Conservation (phyloP, 2,797 vertebrate genomes). For the Alauda arvensis region DNA sequence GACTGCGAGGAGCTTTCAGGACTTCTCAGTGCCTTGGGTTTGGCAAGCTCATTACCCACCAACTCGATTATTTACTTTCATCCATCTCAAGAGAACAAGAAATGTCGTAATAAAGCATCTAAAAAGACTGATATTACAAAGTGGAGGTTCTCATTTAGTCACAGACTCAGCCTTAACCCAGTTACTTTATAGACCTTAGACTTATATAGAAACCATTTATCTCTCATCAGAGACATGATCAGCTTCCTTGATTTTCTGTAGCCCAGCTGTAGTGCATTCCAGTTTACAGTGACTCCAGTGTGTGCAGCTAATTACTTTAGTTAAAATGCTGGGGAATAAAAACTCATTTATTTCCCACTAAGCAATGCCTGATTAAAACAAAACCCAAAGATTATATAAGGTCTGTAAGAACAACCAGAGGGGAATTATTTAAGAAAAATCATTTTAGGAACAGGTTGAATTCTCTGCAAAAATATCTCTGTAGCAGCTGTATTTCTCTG, state of each 20-base stretch:
- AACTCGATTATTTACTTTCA: slow-evolving; percentile 43
- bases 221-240: slow-evolving; percentile 31
- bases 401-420: background rate
- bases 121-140: slow-evolving; percentile 30
- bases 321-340: slow-evolving; percentile 24
- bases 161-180: slow-evolving; percentile 23
- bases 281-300: slow-evolving; percentile 9
- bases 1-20: slow-evolving; percentile 5
- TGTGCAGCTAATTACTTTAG: background rate
- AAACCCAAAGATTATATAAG: background rate
- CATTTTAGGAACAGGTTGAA: background rate
- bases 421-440: background rate
- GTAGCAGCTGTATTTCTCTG: background rate
- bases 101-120: slow-evolving; percentile 24
- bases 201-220: slow-evolving; percentile 23
- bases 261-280: slow-evolving; percentile 21
- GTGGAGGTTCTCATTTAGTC: slow-evolving; percentile 19
- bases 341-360: background rate
- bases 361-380: slow-evolving; percentile 6
- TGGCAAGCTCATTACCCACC: slow-evolving; percentile 35
- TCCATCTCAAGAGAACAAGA: slow-evolving; percentile 30
- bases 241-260: slow-evolving; percentile 2
- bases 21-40: slow-evolving; percentile 13
- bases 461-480: background rate
- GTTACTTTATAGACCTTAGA: slow-evolving; percentile 14